Percentiles rank a stretch among this genome's conserved stretches.
phyloP scores from a whole-genome alignment of 2,113 vertebrate species.

The Lophius piscatorius region DNA sequence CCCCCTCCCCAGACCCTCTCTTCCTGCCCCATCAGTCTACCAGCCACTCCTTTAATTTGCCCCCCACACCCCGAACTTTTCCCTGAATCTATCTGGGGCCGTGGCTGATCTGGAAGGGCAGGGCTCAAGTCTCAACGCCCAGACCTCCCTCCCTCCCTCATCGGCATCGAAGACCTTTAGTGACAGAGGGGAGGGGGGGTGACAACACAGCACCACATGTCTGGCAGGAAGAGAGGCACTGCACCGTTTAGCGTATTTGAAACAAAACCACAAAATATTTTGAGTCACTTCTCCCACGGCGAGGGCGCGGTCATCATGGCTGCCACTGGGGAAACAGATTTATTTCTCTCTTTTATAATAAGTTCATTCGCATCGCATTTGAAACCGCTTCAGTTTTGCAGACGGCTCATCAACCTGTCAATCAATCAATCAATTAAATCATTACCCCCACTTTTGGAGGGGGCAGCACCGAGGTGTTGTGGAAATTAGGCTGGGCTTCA shows the following conservation, averaged over 20 bases:
- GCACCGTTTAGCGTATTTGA: constrained; percentile 40
- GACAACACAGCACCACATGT: constrained; percentile 63
- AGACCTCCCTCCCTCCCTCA: constrained; percentile 42
- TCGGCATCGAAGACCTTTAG: constrained; percentile 71
- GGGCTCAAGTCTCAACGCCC: constrained; percentile 26
- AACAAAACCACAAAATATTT: constrained; percentile 52
- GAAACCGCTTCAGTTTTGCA: constrained; percentile 66
- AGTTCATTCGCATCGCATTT: constrained; percentile 55
- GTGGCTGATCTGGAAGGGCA: constrained; percentile 48
- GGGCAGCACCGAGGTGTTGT: constrained; percentile 47
- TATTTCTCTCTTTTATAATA: constrained; percentile 52
- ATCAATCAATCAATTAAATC: constrained; percentile 30
- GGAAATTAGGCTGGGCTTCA: constrained; percentile 37
- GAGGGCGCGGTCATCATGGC: not conserved
- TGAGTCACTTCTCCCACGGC: constrained; percentile 12
- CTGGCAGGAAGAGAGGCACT: constrained; percentile 33
- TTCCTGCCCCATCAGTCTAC: constrained; percentile 42
- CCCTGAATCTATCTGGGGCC: constrained; percentile 37
- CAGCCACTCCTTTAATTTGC: constrained; percentile 9
- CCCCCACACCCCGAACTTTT: constrained; percentile 5
- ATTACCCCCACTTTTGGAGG: constrained; percentile 15
- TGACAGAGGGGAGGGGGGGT: not conserved
- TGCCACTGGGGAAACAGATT: constrained; percentile 25
- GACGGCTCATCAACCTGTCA: constrained; percentile 40
- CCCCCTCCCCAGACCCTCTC: constrained; percentile 10